Evolutionary conservation across 64 coral and sea anemone species (phyloP).

Genomic region (Cladopsammia gracilis): DNA sequence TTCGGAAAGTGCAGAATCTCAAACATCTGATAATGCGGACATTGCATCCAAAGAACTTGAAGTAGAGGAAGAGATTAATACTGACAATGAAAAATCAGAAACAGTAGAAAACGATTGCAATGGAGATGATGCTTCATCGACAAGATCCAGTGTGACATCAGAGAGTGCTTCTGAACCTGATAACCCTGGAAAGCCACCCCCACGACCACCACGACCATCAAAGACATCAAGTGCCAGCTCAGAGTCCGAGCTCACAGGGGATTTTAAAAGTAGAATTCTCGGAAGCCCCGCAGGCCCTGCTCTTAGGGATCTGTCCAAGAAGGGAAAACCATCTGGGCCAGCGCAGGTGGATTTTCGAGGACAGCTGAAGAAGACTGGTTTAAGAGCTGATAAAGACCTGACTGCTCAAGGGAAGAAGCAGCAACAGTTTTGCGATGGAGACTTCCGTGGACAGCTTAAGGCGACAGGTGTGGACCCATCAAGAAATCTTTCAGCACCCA

Average conservation of each 20-base stretch:
- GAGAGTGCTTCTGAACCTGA: background rate
- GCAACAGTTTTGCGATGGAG: background rate
- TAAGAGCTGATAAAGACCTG: constrained; percentile 33
- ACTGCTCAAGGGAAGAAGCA: constrained; percentile 20
- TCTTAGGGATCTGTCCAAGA: constrained; percentile 5
- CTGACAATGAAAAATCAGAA: background rate
- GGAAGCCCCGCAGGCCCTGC: constrained; percentile 10
- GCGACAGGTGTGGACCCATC: constrained; percentile 4
- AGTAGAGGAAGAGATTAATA: background rate
- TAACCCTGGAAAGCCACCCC: background rate
- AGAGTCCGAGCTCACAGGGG: constrained; percentile 5
- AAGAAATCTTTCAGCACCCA: constrained; percentile 13
- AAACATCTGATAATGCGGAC: background rate
- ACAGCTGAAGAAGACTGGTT: constrained; percentile 43
- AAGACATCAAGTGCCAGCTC: background rate
- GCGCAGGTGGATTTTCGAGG: constrained; percentile 63
- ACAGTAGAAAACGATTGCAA: constrained; percentile 6
- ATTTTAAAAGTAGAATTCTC: constrained; percentile 48
- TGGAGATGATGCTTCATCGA: constrained; percentile 11
- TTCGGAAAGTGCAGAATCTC: background rate
- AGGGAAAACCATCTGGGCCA: constrained; percentile 13
- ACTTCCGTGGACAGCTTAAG: constrained; percentile 33
- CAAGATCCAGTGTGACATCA: constrained; percentile 1
- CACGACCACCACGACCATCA: constrained; percentile 1
- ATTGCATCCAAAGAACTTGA: background rate